A percentile compares a stretch with the other conserved stretches of the same genome.
Evolutionary conservation across 2,797 vertebrate genomes (phyloP).

Genomic region (Protonibea diacanthus): DNA sequence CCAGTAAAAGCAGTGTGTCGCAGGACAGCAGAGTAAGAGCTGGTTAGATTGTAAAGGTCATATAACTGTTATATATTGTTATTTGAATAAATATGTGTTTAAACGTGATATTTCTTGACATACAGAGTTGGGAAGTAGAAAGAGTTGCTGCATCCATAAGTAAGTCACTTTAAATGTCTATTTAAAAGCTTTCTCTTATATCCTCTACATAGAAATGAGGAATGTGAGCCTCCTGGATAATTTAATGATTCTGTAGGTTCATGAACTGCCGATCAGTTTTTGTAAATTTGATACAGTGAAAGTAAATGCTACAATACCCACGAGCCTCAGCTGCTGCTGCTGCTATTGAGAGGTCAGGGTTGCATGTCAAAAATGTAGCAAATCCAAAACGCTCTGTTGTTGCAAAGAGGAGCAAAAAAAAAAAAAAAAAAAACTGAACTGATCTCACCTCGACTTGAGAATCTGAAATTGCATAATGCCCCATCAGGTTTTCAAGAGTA

Average conservation of each 20-base stretch:
- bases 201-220: not conserved
- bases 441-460: not conserved
- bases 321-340: not conserved
- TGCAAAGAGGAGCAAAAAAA: not conserved
- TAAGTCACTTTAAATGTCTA: not conserved
- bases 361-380: not conserved
- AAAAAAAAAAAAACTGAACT: not conserved
- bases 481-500: not conserved
- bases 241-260: not conserved
- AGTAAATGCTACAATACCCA: not conserved
- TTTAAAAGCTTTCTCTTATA: not conserved
- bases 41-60: slow-evolving; percentile 16
- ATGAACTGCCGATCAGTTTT: not conserved
- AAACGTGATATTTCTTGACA: no score
- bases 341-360: not conserved
- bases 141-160: not conserved
- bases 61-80: slow-evolving; percentile 10
- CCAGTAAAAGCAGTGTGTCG: slow-evolving; percentile 22
- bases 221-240: not conserved
- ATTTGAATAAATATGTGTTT: slow-evolving; percentile 17
- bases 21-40: slow-evolving; percentile 22
- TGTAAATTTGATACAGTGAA: not conserved
- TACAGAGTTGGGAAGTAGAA: not conserved
- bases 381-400: no score
- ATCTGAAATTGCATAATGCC: not conserved